Evolutionary conservation across 2,888 invertebrate genomes (phyloP), one percentile per base, ranked within the genome.

Genomic region (Caenorhabditis sinica): DNA sequence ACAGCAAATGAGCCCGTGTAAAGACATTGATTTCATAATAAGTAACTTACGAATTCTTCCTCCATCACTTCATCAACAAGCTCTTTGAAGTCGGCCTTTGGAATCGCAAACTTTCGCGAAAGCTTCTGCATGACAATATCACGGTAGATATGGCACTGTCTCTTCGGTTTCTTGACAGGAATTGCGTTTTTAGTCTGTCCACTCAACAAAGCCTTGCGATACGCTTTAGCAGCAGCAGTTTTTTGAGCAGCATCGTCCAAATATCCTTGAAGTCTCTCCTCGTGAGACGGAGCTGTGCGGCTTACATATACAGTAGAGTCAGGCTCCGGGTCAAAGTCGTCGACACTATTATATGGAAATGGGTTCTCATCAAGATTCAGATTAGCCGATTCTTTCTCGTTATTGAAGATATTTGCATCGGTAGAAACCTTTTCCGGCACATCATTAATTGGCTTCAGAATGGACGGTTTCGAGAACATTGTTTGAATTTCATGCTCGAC

Each of bases 1-100:
- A n/a, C n/a, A n/a, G n/a, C n/a, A n/a, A n/a, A n/a, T n/a, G n/a
- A n/a, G n/a, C n/a, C n/a, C n/a, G n/a, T n/a, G n/a, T n/a, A n/a
- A n/a, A n/a, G n/a, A 63, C 43, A 60, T 6, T 33, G 30, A 43
- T 40, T 40, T 40, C 13, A 13, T 25, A 56, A 20, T 51, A 6
- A 28, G 15, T 23, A 60, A 72, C 63, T 63, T 20, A 72, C 71
- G 56, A 45, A 30, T 5, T 45, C 30, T 33, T 56, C 36, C 6
- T 72, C 36, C 33, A 68, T 33, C 15, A 81, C 60, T 28, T 68
- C 68, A 11, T 68, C 23, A 15, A 81, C 73, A n/a, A 81, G 23
- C 15, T 53, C 45, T 40, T 20, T 17, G 61, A 81, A 81, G 4
- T 8, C 40, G 20, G 9, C 53, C 9, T 1, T 2, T 1, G 73